Conservation (phyloP, 2,888 invertebrate genomes). For the Pseudanteris insignis region DNA sequence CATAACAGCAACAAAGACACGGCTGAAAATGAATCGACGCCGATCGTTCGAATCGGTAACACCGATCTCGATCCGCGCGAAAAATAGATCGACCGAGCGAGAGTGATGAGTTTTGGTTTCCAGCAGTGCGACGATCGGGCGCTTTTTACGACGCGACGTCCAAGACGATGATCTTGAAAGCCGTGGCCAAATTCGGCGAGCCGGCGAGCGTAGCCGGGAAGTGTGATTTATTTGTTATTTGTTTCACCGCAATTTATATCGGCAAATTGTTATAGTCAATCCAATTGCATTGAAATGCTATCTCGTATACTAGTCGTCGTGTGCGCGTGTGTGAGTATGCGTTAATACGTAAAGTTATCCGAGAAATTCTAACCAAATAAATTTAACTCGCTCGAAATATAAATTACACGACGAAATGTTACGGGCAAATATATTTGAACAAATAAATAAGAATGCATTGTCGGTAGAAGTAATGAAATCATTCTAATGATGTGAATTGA, state of each 20-base stretch:
- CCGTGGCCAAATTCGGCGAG: constrained; percentile 13
- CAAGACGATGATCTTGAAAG: constrained; percentile 29
- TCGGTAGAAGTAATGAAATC: no score
- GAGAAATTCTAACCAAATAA: no score
- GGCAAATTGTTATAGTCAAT: constrained; percentile 4
- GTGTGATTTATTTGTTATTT: constrained; percentile 37
- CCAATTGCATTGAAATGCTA: no score
- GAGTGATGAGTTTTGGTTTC: constrained; percentile 38
- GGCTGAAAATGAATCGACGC: constrained; percentile 27
- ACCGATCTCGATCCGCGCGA: constrained; percentile 6
- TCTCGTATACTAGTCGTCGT: no score
- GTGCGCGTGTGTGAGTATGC: no score
- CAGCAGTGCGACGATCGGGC: constrained; percentile 30
- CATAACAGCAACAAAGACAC: constrained; percentile 32
- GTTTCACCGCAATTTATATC: constrained; percentile 15
- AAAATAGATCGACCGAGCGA: constrained; percentile 32
- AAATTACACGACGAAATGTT: no score
- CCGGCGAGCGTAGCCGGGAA: background rate
- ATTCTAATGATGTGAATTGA: no score
- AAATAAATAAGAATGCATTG: no score
- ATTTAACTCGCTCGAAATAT: no score
- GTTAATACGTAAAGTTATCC: no score
- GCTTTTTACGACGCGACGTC: constrained; percentile 15
- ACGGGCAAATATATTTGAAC: no score
- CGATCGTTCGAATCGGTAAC: background rate